Conservation (phyloP, 2,113 vertebrate species). For the Odontesthes bonariensis region DNA sequence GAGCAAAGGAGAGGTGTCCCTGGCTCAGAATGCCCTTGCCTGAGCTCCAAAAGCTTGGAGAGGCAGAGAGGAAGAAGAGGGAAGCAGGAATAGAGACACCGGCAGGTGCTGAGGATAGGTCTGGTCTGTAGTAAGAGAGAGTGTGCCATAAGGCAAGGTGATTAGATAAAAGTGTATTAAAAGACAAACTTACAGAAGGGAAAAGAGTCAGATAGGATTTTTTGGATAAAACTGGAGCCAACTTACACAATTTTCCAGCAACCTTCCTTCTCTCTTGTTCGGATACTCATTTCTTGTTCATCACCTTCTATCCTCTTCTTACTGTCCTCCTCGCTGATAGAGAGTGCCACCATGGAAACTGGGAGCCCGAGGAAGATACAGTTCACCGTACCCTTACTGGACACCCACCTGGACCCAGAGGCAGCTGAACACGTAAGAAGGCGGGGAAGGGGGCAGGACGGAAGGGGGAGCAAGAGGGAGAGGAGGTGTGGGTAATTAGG, state of each 20-base stretch:
- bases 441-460: background rate
- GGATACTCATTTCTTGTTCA: slow-evolving; percentile 44
- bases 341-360: slow-evolving; percentile 85
- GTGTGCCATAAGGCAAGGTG: background rate
- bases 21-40: slow-evolving; percentile 71
- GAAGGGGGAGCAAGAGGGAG: background rate
- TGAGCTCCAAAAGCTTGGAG: slow-evolving; percentile 56
- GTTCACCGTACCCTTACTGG: slow-evolving; percentile 91
- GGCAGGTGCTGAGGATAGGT: slow-evolving; percentile 60
- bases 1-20: slow-evolving; percentile 68
- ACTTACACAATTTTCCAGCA: slow-evolving; percentile 26
- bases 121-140: background rate
- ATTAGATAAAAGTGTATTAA: slow-evolving; percentile 42
- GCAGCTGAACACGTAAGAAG: slow-evolving; percentile 90
- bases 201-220: slow-evolving; percentile 28
- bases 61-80: slow-evolving; percentile 55
- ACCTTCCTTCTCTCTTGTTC: slow-evolving; percentile 14
- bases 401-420: slow-evolving; percentile 93
- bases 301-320: slow-evolving; percentile 25
- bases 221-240: slow-evolving; percentile 29
- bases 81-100: slow-evolving; percentile 39
- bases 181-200: slow-evolving; percentile 5
- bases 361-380: slow-evolving; percentile 92
- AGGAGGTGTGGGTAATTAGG: background rate
- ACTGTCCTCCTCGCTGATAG: slow-evolving; percentile 44